phyloP scores from a whole-genome alignment of 1,140 invertebrate genomes.

The Neuroterus valhalla region DNA sequence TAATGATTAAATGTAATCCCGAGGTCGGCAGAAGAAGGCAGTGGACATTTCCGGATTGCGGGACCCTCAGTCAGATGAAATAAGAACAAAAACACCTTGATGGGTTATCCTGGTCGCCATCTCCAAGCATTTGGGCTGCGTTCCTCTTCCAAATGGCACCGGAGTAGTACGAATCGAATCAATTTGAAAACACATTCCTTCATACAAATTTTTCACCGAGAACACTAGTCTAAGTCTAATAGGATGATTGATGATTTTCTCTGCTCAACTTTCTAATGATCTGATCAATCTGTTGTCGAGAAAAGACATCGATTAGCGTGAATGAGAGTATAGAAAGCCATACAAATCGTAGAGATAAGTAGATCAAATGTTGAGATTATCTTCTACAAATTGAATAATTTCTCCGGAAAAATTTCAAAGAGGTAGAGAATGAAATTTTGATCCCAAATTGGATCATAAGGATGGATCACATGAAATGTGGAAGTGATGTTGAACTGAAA shows the following conservation, averaged over 20 bases:
- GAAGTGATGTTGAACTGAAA: no score
- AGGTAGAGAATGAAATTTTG: not conserved
- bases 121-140: constrained; percentile 93
- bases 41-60: constrained; percentile 81
- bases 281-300: not conserved
- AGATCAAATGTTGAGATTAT: not conserved
- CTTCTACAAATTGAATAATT: not conserved
- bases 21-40: constrained; percentile 56
- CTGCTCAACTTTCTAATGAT: not conserved
- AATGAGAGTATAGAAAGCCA: not conserved
- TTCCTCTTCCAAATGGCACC: constrained; percentile 87
- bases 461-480: no score
- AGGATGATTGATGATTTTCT: constrained; percentile 68
- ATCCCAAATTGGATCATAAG: not conserved
- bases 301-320: not conserved
- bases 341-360: not conserved
- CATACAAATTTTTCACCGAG: constrained; percentile 81
- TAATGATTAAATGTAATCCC: constrained; percentile 35
- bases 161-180: constrained; percentile 86
- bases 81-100: constrained; percentile 76
- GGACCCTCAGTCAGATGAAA: constrained; percentile 85
- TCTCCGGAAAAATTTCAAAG: not conserved
- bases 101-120: constrained; percentile 91
- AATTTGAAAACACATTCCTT: constrained; percentile 90
- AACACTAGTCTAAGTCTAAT: constrained; percentile 78